These are phyloP conservation scores for Druon quercuslanigerum DNA, from an alignment of 1,140 invertebrate species.

Conservation along the genomic window DNA sequence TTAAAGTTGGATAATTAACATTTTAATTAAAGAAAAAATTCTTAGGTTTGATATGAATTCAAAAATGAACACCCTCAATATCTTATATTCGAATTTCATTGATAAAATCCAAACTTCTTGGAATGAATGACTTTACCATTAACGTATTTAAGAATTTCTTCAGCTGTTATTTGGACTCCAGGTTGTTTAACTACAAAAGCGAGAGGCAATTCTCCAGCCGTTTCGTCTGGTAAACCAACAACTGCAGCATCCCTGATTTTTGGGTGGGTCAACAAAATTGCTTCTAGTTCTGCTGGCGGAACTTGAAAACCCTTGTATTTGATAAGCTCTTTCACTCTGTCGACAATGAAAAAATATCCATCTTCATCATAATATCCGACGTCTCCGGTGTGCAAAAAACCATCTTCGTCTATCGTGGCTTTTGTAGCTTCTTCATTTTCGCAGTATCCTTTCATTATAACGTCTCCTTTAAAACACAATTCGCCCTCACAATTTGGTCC, in stretches of 20 bases:
- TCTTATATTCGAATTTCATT: too few species aligned
- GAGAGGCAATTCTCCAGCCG: too few species aligned
- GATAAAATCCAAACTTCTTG: too few species aligned
- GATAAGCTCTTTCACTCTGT: slow-evolving; percentile 3
- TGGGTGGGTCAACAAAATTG: too few species aligned
- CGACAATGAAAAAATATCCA: slow-evolving; percentile 7
- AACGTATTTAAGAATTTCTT: slow-evolving; percentile 4
- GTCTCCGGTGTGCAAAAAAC: slow-evolving; percentile 12
- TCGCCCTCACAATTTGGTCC: background rate
- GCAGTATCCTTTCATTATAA: slow-evolving; percentile 8
- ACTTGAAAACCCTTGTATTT: slow-evolving; percentile 14
- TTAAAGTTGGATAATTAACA: too few species aligned
- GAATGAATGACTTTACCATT: background rate
- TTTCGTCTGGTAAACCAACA: too few species aligned
- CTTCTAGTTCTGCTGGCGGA: too few species aligned
- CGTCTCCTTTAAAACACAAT: background rate
- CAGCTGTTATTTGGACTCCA: background rate
- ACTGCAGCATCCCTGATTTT: too few species aligned
- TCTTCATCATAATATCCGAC: background rate
- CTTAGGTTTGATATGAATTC: too few species aligned
- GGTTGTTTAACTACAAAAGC: slow-evolving; percentile 2
- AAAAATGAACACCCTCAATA: too few species aligned
- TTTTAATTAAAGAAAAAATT: too few species aligned
- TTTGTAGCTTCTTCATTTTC: background rate
- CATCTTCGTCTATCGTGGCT: background rate